Conservation (phyloP, 2,797 vertebrate species). For the Leptoclinus maculatus region DNA sequence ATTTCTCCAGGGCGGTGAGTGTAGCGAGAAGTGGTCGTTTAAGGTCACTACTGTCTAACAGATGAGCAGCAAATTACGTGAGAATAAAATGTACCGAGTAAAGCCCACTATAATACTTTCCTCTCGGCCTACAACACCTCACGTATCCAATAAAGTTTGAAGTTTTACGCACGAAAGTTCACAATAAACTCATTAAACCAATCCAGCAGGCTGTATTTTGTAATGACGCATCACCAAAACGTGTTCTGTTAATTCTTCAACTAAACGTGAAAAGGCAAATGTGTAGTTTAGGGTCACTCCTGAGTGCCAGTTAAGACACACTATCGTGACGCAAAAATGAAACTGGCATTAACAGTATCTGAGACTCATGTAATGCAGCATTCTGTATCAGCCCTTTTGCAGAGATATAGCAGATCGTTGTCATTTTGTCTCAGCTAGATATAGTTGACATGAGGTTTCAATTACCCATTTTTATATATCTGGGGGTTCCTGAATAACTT, state of each 20-base stretch:
- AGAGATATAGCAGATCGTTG: not conserved
- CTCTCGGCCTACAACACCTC: slow-evolving; percentile 8
- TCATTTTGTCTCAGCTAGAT: slow-evolving; percentile 17
- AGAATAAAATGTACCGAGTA: not conserved
- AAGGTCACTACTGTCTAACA: slow-evolving; percentile 66
- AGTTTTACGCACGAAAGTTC: slow-evolving; percentile 48
- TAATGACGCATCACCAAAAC: not conserved
- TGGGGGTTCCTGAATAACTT: slow-evolving; percentile 8
- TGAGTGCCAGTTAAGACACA: not conserved
- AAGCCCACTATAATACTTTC: not conserved
- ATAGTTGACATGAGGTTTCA: slow-evolving; percentile 42
- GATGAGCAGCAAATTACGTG: slow-evolving; percentile 35
- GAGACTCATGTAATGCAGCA: not conserved
- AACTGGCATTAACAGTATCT: not conserved
- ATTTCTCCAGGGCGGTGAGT: slow-evolving; percentile 33
- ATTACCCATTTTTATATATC: slow-evolving; percentile 29
- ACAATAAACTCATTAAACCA: slow-evolving; percentile 19
- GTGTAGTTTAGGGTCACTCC: not conserved
- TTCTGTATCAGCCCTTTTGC: not conserved
- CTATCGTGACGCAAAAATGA: not conserved
- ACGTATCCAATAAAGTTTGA: slow-evolving; percentile 13
- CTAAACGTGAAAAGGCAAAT: not conserved
- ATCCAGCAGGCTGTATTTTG: not conserved
- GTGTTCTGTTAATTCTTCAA: not conserved
- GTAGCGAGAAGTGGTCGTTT: slow-evolving; percentile 49